Percentiles rank a stretch among this genome's conserved stretches.
Evolutionary conservation across 2,113 vertebrate species (phyloP).

Genomic region (Lota lota): DNA sequence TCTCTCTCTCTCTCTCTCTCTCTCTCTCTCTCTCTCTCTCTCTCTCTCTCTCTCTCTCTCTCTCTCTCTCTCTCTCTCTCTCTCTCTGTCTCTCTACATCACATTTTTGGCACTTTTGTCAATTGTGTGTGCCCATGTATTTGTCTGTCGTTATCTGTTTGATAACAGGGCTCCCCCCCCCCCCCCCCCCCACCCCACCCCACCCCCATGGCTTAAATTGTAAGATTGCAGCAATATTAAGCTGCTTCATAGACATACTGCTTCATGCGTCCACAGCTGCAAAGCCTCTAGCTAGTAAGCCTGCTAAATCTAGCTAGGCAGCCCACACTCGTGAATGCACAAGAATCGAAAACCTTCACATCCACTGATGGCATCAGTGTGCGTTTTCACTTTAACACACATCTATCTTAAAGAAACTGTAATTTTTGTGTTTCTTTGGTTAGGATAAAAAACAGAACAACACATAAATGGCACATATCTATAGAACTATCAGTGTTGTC

Average conservation of each 20-base stretch:
- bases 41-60: conserved; percentile 1
- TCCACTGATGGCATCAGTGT: background rate
- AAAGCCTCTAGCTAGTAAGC: conserved; percentile 26
- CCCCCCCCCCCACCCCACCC: too few species aligned
- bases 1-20: too few species aligned
- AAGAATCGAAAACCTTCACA: background rate
- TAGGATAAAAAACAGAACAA: background rate
- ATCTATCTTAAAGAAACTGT: background rate
- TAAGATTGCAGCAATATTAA: too few species aligned
- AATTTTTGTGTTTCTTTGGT: background rate
- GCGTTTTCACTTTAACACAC: background rate
- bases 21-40: too few species aligned
- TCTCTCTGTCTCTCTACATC: conserved; percentile 9
- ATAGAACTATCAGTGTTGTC: too few species aligned
- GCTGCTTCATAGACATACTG: background rate
- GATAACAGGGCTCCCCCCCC: too few species aligned
- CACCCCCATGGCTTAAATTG: too few species aligned
- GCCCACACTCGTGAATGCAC: conserved; percentile 25
- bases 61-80: too few species aligned
- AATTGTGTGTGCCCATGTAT: too few species aligned
- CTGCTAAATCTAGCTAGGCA: background rate
- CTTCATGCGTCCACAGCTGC: conserved; percentile 32
- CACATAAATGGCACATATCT: too few species aligned
- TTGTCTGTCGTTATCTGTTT: too few species aligned
- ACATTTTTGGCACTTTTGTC: too few species aligned